phyloP scores from a whole-genome alignment of 2,888 invertebrate species.

The Willowsia nigromaculata region DNA sequence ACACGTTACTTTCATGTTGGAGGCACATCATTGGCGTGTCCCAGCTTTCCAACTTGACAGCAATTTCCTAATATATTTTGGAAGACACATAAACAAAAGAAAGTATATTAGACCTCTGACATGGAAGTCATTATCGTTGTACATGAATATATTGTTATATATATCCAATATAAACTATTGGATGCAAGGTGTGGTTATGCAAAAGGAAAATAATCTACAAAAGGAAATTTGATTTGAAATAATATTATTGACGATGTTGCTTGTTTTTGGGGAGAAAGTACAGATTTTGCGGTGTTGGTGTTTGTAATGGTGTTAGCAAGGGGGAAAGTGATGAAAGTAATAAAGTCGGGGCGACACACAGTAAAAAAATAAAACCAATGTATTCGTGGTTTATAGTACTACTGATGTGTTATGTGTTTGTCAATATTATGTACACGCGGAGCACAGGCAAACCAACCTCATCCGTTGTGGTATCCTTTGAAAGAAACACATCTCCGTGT shows the following conservation, averaged over 20 bases:
- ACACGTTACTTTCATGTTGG: slow-evolving; percentile 69
- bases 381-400: too few species aligned
- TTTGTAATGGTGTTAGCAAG: not conserved
- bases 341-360: not conserved
- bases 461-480: slow-evolving; percentile 68
- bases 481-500: slow-evolving; percentile 72
- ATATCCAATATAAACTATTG: not conserved
- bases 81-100: not conserved
- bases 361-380: not conserved
- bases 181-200: not conserved
- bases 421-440: not conserved
- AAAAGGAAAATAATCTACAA: slow-evolving; percentile 21
- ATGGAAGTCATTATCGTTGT: not conserved
- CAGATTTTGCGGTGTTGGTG: not conserved
- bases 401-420: not conserved
- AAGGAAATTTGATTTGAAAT: slow-evolving; percentile 48
- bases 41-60: slow-evolving; percentile 73
- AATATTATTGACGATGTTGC: slow-evolving; percentile 30
- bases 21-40: slow-evolving; percentile 68
- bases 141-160: not conserved
- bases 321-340: not conserved
- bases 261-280: not conserved
- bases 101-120: not conserved
- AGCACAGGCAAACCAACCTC: slow-evolving; percentile 56
- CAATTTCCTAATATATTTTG: slow-evolving; percentile 66